Evolutionary conservation across 1,140 invertebrate species (phyloP), one percentile per base, ranked within the genome.

Genomic region (Eubasilissa regina): DNA sequence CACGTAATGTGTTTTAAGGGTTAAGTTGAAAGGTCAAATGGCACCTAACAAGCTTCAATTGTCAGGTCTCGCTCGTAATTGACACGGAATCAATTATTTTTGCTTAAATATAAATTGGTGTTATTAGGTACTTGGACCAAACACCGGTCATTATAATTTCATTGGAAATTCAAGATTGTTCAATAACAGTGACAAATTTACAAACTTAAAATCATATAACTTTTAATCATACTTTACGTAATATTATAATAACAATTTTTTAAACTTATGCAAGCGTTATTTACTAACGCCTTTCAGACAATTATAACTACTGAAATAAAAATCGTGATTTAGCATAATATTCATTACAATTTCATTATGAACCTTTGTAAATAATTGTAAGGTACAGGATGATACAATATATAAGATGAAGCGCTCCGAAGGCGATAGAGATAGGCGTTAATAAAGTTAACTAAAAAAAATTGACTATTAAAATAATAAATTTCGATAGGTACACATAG

Each of bases 401-500:
- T 35, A 3, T 3, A 3, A 6, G 25, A 35, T 35, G 1, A 35
- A 35, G 25, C 25, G 25, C 25, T 35, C 25, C 25, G 25, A 35
- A 35, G 25, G 25, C 25, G 25, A 35, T 35, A 35, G n/a, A 35
- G 25, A 35, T 6, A 35, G 25, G 25, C 25, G 6, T 35, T 35
- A 35, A 35, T 35, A 35, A 35, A 35, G 6, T 35, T 3, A 35
- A 35, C 1, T 35, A 35, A 35, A 35, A 35, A n/a, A 35, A 58
- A 58, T 58, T 58, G 17, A 19, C 17, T 66, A 66, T 66, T 66
- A 43, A 66, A 43, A 66, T 66, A 66, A 43, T 66, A 62, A 62
- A 19, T 58, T 58, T 58, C 60, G 64, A 25, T 17, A 74, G 70
- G 70, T 74, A 56, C 70, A 74, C n/a, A 9, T 74, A n/a, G 70